These are phyloP conservation scores for Heteractis magnifica DNA, from an alignment of 92 coral and sea anemone species.

Conservation along the genomic window DNA sequence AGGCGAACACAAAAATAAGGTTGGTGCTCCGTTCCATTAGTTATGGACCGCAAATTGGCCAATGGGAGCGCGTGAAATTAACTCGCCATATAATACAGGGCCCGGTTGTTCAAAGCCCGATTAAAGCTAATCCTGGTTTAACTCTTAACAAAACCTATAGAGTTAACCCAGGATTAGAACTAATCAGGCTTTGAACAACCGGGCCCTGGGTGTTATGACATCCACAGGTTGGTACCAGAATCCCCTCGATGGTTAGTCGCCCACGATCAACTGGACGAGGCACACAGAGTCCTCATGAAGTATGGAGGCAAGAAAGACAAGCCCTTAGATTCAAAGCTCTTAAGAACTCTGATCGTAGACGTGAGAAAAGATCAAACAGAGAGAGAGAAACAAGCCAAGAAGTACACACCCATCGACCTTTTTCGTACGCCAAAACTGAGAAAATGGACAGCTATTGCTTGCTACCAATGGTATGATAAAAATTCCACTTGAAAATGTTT, in stretches of 20 bases:
- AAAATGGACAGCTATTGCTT: not conserved
- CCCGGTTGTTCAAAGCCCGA: too few relatives aligned
- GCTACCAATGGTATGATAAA: not conserved
- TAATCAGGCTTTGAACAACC: too few relatives aligned
- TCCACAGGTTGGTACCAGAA: slow-evolving; percentile 30
- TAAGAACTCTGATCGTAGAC: not conserved
- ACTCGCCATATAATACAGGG: too few relatives aligned
- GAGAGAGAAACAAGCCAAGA: not conserved
- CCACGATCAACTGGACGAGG: slow-evolving; percentile 54
- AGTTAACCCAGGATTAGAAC: too few relatives aligned
- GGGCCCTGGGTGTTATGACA: not conserved
- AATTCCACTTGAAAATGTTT: too few relatives aligned
- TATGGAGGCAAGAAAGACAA: slow-evolving; percentile 17
- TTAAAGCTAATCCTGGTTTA: too few relatives aligned
- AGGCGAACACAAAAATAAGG: too few relatives aligned
- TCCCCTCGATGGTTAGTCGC: slow-evolving; percentile 69
- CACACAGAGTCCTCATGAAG: slow-evolving; percentile 38
- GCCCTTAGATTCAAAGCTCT: not conserved
- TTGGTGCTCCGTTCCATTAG: too few relatives aligned
- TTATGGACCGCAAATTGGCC: too few relatives aligned
- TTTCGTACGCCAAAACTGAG: not conserved
- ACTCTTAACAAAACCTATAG: too few relatives aligned
- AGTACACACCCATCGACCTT: not conserved
- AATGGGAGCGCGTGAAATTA: too few relatives aligned
- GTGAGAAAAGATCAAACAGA: not conserved